A percentile compares a stretch with the other conserved stretches of the same genome.
phyloP scores from a whole-genome alignment of 2,113 vertebrate genomes.

The Puma concolor region DNA sequence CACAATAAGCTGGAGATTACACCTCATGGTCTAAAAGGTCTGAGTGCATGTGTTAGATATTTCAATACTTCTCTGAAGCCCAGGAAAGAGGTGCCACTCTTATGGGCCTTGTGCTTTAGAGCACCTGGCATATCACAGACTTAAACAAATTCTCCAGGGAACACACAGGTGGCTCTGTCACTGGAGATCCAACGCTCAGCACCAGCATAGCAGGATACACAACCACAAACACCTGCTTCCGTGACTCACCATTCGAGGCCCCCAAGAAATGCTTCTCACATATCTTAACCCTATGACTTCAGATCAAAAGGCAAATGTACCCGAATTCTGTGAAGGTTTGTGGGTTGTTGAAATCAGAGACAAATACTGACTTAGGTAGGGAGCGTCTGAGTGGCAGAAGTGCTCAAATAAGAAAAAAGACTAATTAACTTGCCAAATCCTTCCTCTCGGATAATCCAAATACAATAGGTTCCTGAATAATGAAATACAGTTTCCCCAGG shows the following conservation, averaged over 20 bases:
- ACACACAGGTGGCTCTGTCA: not conserved
- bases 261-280: not conserved
- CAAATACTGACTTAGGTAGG: not conserved
- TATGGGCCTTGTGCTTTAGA: not conserved
- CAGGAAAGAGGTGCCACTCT: not conserved
- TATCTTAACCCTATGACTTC: not conserved
- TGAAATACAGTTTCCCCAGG: constrained; percentile 54
- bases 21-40: not conserved
- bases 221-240: not conserved
- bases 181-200: not conserved
- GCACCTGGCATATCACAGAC: not conserved
- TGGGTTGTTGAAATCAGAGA: not conserved
- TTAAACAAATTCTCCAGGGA: not conserved
- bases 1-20: not conserved
- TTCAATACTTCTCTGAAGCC: not conserved
- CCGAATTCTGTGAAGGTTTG: not conserved
- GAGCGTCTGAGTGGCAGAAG: constrained; percentile 45
- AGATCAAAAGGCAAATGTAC: not conserved
- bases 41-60: not conserved
- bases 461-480: constrained; percentile 52
- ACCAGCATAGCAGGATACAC: not conserved
- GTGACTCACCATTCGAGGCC: not conserved
- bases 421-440: constrained; percentile 73
- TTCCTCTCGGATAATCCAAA: constrained; percentile 49
- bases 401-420: constrained; percentile 59